Base-by-base conservation (phyloP, 30 jellyfish, hydroid and myxozoan genomes). In the Turritopsis dohrnii region DNA sequence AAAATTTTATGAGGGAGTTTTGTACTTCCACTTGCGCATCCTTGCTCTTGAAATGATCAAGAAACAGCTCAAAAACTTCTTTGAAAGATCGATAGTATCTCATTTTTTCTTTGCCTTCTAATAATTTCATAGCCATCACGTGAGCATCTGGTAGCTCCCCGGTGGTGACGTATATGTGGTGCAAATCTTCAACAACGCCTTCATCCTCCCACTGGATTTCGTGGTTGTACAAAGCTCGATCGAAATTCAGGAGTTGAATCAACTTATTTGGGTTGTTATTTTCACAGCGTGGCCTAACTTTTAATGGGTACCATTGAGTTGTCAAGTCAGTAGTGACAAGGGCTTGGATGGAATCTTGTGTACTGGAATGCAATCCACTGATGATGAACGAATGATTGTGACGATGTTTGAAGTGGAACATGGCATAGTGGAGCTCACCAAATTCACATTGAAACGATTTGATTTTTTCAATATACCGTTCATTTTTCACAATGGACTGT, bases 61-160 rank as follows among this genome's bases (percentile, higher is more conserved):
- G 28, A 74, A 74, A 74, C 24, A 74, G 65, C 24, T 74, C 83
- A 24, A 74, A 74, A 21, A 74, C 83, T 74, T 74, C 83, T 30
- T 24, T 74, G 65, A 74, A 74, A 16, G 83, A 29, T 52, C 65
- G 18, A 16, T 74, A 30, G 65, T 29, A 26, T 74, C 83, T 74
- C 65, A 74, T 29, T 74, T 74, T 26, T 72, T 30, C 83, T 21
- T n/a, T 52, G 9, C 65, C 41, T 26, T 74, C 65, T n/a, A 74
- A 20, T 21, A 74, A n/a, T 1, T 24, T 74, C 83, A n/a, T 20
- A 7, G 41, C 26, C 83, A 74, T 74, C 41, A 52, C 60, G 19
- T n/a, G 41, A 23, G 83, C 83, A 1, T 26, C 65, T 29, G 83
- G 83, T 9, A 74, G 17, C 0, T 74, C 83, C 7, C 83, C 83